Evolutionary conservation across 2,797 vertebrate genomes (phyloP), one percentile per base, ranked within the genome.

Genomic region (Gephyroberyx darwinii): DNA sequence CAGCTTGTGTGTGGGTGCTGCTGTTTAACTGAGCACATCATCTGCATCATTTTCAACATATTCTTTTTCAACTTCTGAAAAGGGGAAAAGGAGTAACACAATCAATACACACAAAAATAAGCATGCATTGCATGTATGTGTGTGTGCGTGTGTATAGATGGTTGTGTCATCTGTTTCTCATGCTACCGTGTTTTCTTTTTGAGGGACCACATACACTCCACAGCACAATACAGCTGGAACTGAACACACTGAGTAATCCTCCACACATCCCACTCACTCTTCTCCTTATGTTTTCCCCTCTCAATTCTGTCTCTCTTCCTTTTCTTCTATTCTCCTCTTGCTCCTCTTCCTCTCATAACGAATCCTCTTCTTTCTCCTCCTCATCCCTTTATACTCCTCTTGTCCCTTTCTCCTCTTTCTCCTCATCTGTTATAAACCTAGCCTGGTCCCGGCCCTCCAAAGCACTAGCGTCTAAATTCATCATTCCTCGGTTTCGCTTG

Each of bases 91-190:
- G 57, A 73, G 75, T 73, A 53, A 30, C 53, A 58, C 50, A 65
- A 75, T 33, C 6, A 68, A 74, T 8, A 14, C 3, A 0, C 14
- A 33, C 54, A 54, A 74, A 88, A 84, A 85, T 78, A 86, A 87
- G 84, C 43, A 67, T 59, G 20, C 26, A 65, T 52, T 76, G 60
- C 77, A 26, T 26, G 61, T 37, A 17, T 59, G 26, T 33, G 5
- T 37, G 47, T 50, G 47, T 50, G 16, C 37, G 68, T 60, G 17
- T 12, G 10, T 39, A 12, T 62, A 19, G 10, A 19, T 48, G 35
- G n/a, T 75, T 75, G 80, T 75, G 71, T 72, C 72, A 80, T 85
- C 71, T 81, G 65, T 88, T 85, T 88, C 89, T 88, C 80, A 86
- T 60, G 63, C 63, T 61, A 57, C 54, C 37, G 33, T 78, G 72